Conservation (phyloP, 2,888 invertebrate species). For the Athripsodes cinereus region DNA sequence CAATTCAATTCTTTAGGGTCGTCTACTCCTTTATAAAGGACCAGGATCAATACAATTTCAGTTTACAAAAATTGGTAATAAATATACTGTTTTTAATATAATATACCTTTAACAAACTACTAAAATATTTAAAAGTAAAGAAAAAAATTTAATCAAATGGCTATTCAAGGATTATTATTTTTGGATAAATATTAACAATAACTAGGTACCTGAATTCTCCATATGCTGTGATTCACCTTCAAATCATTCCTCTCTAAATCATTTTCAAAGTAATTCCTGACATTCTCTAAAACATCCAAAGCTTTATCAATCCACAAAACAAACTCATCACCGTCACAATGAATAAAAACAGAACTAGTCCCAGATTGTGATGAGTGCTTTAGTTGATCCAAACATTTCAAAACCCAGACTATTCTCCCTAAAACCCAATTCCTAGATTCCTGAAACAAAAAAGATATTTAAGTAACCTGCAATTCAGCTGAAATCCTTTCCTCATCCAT, state of each 20-base stretch:
- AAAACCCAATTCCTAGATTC: conserved; percentile 21
- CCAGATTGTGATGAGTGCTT: neutral
- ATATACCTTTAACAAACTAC: too few relatives aligned
- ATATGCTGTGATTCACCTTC: conserved; percentile 8
- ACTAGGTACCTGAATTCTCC: conserved; percentile 24
- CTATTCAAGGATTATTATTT: too few relatives aligned
- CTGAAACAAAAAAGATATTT: conserved; percentile 16
- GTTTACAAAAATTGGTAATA: too few relatives aligned
- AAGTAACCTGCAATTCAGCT: neutral
- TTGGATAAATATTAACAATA: too few relatives aligned
- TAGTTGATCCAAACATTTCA: conserved; percentile 9
- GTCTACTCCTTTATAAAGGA: too few relatives aligned
- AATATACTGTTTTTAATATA: too few relatives aligned
- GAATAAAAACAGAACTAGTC: neutral
- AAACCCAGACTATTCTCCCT: conserved; percentile 19
- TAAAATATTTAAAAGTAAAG: too few relatives aligned
- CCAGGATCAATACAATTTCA: too few relatives aligned
- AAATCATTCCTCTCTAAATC: conserved; percentile 7
- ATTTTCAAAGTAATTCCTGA: conserved; percentile 16
- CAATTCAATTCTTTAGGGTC: too few relatives aligned
- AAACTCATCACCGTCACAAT: conserved; percentile 16
- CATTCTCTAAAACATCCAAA: conserved; percentile 17
- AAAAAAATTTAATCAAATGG: too few relatives aligned
- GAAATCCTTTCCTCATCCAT: too few relatives aligned
- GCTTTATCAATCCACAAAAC: conserved; percentile 23